Conservation (phyloP, 37 sponge, comb jelly and placozoan genomes). For the Amphimedon queenslandica region DNA sequence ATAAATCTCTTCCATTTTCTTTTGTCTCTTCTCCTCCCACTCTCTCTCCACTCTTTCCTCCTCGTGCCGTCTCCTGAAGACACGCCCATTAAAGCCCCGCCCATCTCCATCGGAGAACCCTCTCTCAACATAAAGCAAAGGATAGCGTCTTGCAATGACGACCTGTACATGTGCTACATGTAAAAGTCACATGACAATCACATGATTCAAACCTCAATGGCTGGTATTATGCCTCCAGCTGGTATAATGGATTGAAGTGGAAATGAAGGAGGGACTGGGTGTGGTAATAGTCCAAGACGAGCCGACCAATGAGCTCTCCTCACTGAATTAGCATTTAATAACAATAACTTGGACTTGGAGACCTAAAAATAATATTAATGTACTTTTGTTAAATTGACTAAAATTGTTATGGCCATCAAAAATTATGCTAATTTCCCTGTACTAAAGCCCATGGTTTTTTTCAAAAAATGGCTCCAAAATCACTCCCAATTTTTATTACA, state of each 20-base stretch:
- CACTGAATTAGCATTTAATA: conserved; percentile 66
- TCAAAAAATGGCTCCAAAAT: no score
- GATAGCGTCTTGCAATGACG: conserved; percentile 70
- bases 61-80: conserved; percentile 45
- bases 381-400: no score
- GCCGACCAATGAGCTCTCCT: conserved; percentile 76
- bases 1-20: conserved; percentile 38
- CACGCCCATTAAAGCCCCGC: no score
- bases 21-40: conserved; percentile 29
- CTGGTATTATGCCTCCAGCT: conserved; percentile 73
- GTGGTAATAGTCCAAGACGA: conserved; percentile 56
- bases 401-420: no score
- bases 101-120: conserved; percentile 29
- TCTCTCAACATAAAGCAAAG: conserved; percentile 68
- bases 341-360: conserved; percentile 19
- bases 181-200: not conserved
- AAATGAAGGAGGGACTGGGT: conserved; percentile 39
- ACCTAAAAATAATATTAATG: conserved; percentile 4
- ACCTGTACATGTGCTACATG: conserved; percentile 53
- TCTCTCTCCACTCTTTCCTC: conserved; percentile 33
- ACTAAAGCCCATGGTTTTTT: no score
- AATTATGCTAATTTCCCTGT: no score
- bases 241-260: conserved; percentile 51
- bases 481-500: no score
- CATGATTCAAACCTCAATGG: conserved; percentile 44